phyloP scores from a whole-genome alignment of 2,888 invertebrate genomes.

The Catocala fraxini region DNA sequence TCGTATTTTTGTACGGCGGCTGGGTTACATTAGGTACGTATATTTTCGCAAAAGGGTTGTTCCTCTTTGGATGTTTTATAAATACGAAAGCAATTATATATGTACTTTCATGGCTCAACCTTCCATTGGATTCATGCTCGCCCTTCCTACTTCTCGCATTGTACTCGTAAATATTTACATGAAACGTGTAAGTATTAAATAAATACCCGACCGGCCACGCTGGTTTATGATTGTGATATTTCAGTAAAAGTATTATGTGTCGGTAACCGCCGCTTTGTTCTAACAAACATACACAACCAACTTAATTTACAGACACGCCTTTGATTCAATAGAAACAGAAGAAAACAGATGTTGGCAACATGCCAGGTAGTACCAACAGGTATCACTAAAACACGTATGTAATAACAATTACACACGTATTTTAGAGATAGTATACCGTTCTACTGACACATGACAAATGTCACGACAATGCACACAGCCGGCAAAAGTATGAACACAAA shows the following conservation, averaged over 20 bases:
- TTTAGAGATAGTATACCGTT: constrained; percentile 12
- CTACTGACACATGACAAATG: constrained; percentile 12
- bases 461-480: constrained; percentile 7
- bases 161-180: constrained; percentile 59
- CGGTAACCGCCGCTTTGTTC: constrained; percentile 60
- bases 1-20: constrained; percentile 16
- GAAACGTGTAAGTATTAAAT: constrained; percentile 60
- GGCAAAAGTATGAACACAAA: constrained; percentile 19
- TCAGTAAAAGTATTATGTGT: constrained; percentile 72
- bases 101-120: constrained; percentile 12
- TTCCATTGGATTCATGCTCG: constrained; percentile 11
- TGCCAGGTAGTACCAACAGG: constrained; percentile 47
- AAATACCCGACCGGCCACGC: constrained; percentile 63
- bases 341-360: constrained; percentile 58
- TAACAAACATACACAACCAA: constrained; percentile 57
- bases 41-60: constrained; percentile 25
- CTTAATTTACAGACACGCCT: constrained; percentile 63
- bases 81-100: constrained; percentile 33
- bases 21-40: constrained; percentile 1
- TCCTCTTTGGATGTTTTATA: constrained; percentile 21
- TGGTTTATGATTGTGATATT: constrained; percentile 72
- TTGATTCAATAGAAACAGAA: constrained; percentile 62
- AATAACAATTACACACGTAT: constrained; percentile 17
- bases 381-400: too few species aligned
- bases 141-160: constrained; percentile 7